These are phyloP conservation scores for Hippocampus guttulatus DNA, from an alignment of 2,113 vertebrate genomes.

Conservation along the genomic window DNA sequence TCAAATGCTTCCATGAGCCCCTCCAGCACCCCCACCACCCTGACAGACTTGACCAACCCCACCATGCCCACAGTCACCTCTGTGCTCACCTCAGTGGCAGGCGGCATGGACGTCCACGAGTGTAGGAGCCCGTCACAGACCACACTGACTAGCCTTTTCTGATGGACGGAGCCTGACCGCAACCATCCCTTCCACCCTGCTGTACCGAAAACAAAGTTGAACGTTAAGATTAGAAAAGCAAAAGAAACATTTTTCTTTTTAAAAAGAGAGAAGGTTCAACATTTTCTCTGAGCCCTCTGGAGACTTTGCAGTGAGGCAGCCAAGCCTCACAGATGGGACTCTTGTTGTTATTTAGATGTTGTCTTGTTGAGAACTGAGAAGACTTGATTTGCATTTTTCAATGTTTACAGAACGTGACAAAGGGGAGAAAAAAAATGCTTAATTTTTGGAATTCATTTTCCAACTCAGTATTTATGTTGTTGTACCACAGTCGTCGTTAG, in stretches of 20 bases:
- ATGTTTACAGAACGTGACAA: conserved; percentile 74
- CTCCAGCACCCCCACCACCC: conserved; percentile 92
- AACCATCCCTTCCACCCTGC: conserved; percentile 4
- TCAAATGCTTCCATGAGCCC: conserved; percentile 98
- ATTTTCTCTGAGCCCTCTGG: conserved; percentile 85
- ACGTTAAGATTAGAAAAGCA: conserved; percentile 50
- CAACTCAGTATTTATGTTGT: conserved; percentile 95
- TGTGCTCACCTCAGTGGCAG: conserved; percentile 87
- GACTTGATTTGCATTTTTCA: conserved; percentile 75
- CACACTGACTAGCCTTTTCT: conserved; percentile 98
- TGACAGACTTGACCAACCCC: conserved; percentile 98
- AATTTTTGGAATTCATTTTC: conserved; percentile 62
- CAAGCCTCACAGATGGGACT: conserved; percentile 74
- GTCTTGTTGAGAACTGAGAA: conserved; percentile 74
- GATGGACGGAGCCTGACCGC: conserved; percentile 68
- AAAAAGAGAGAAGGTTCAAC: conserved; percentile 70
- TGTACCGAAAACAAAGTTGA: conserved; percentile 47
- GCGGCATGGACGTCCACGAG: conserved; percentile 87
- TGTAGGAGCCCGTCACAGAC: conserved; percentile 95
- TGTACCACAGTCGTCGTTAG: conserved; percentile 90
- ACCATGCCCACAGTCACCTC: conserved; percentile 97
- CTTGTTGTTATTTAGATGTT: conserved; percentile 67
- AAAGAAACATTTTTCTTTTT: conserved; percentile 18
- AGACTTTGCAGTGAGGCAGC: conserved; percentile 84
- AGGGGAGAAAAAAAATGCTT: conserved; percentile 69